Percentiles rank a stretch among this genome's conserved stretches.
Conservation (phyloP, 2,113 vertebrate genomes). For the Oxygymnocypris stewartii region DNA sequence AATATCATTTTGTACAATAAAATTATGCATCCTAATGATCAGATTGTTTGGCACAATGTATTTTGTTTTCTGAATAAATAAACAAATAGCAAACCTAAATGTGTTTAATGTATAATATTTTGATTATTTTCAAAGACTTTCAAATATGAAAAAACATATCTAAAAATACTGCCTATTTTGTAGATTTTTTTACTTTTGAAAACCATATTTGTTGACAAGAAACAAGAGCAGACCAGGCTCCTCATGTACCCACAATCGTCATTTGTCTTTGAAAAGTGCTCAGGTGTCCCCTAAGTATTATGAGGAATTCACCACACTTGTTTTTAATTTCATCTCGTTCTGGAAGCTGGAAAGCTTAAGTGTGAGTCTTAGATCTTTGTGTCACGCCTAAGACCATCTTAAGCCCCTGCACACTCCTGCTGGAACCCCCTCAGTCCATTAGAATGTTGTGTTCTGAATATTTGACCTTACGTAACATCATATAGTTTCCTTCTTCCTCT, state of each 20-base stretch:
- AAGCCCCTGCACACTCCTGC: slow-evolving; percentile 40
- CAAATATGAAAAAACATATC: not conserved
- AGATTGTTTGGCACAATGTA: not conserved
- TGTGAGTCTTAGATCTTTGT: slow-evolving; percentile 60
- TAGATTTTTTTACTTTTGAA: not conserved
- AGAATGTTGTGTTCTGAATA: not conserved
- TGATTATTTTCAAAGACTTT: too few relatives aligned
- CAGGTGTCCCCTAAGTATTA: slow-evolving; percentile 43
- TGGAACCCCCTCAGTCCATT: slow-evolving; percentile 9
- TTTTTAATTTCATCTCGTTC: slow-evolving; percentile 42
- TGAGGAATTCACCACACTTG: slow-evolving; percentile 28
- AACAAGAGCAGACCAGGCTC: not conserved
- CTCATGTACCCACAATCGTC: not conserved
- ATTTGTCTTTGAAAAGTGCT: slow-evolving; percentile 13
- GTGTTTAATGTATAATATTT: not conserved
- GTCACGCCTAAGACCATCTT: slow-evolving; percentile 47
- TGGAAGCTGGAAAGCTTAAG: slow-evolving; percentile 50
- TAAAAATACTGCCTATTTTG: not conserved
- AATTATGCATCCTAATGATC: too few relatives aligned
- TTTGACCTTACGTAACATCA: not conserved
- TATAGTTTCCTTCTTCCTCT: not conserved
- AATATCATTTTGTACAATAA: not conserved
- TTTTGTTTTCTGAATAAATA: not conserved
- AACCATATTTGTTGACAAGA: not conserved
- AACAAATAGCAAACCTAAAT: not conserved